Conservation (phyloP, 2,797 vertebrate genomes). For the Champsocephalus esox region DNA sequence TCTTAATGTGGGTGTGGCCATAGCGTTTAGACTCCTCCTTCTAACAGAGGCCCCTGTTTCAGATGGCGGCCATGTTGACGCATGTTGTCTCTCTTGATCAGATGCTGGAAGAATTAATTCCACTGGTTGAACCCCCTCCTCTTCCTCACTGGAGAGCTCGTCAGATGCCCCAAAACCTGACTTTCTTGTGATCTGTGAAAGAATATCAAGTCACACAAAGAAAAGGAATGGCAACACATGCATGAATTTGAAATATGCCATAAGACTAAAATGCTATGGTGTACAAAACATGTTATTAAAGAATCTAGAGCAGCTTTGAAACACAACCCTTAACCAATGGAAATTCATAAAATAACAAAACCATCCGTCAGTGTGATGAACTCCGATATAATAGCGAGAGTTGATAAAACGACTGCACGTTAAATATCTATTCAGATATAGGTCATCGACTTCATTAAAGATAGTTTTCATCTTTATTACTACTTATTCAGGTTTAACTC, state of each 20-base stretch:
- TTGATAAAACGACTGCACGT: neutral
- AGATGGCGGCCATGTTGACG: constrained; percentile 77
- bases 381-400: neutral
- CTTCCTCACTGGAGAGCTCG: constrained; percentile 94
- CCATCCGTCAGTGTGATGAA: neutral
- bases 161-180: constrained; percentile 87
- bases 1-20: constrained; percentile 33
- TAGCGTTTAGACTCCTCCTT: constrained; percentile 77
- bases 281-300: neutral
- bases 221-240: neutral
- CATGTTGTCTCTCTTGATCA: constrained; percentile 63
- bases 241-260: neutral
- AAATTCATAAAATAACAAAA: neutral
- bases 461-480: neutral
- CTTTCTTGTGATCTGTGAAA: constrained; percentile 78
- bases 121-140: constrained; percentile 74
- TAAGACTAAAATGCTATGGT: neutral
- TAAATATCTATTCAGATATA: neutral
- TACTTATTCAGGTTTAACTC: neutral
- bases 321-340: constrained; percentile 3
- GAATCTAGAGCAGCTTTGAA: neutral
- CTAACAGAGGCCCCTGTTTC: constrained; percentile 77
- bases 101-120: constrained; percentile 55
- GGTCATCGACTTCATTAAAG: neutral
- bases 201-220: neutral